Evolutionary conservation across 2,113 vertebrate genomes (phyloP), one percentile per base, ranked within the genome.

Genomic region (Ovibos moschatus): DNA sequence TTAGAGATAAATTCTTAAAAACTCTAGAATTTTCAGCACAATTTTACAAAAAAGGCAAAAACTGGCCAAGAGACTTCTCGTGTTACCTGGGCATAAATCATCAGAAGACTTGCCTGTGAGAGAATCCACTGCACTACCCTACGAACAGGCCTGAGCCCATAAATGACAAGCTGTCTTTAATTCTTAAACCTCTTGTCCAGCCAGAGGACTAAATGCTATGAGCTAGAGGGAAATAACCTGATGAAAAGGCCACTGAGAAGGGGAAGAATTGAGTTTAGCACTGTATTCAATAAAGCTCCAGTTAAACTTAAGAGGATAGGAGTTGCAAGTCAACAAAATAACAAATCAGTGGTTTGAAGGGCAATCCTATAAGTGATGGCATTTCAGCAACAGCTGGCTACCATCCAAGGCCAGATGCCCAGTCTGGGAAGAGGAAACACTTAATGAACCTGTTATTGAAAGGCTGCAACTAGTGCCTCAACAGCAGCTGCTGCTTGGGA

Each of bases 251-350:
- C 51, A 76, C 74, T 33, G 51, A 89, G 76, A 51, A 47, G 12
- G 27, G 51, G 6, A 93, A 74, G 45, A 47, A 87, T n/a, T 92
- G 64, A 86, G 71, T 60, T 95, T 64, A 92, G 16, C 33, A 62
- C 33, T 45, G 28, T 60, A 71, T 86, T 90, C 82, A 92, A 89
- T 89, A 91, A 94, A 94, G 51, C 27, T 57, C 25, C 28, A 82
- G 33, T 94, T 92, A 91, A 67, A 93, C 93, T 82, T 94, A 83
- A 95, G 87, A 95, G 57, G 71, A 53, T 74, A 94, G 78, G 76
- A 88, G 30, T 67, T 2, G 17, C 95, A 95, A 96, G 28, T 86
- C 76, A 62, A 82, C 55, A 92, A 90, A 97, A 95, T 23, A 97
- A 78, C 58, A 91, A 84, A 85, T 79, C 40, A 23, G 83, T 94